Evolutionary conservation across 2,888 invertebrate genomes (phyloP).

Genomic region (Electrophaes corylata): DNA sequence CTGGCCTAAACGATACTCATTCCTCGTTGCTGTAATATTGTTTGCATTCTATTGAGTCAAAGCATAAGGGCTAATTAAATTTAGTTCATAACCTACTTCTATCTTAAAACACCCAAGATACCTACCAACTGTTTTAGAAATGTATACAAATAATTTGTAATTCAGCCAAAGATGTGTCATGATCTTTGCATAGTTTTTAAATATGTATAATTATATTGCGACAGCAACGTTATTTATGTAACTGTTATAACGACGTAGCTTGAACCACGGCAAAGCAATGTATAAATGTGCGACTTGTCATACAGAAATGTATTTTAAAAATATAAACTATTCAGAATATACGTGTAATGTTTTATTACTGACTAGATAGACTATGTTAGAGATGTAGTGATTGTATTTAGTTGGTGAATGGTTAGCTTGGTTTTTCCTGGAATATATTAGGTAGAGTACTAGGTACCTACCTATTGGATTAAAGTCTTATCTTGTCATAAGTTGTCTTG

Average conservation of each 20-base stretch:
- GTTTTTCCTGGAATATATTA: no score
- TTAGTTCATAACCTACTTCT: no score
- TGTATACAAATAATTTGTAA: conserved; percentile 27
- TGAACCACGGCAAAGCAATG: conserved; percentile 6
- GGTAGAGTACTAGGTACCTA: no score
- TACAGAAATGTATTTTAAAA: conserved; percentile 67
- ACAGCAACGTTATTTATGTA: no score
- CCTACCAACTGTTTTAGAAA: conserved; percentile 1
- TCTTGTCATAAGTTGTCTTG: no score
- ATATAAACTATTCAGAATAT: conserved; percentile 45
- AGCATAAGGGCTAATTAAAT: no score
- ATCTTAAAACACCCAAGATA: not conserved
- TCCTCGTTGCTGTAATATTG: not conserved
- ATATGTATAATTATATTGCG: not conserved
- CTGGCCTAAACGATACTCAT: not conserved
- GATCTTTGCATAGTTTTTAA: conserved; percentile 44
- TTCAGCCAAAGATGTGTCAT: conserved; percentile 50
- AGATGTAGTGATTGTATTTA: no score
- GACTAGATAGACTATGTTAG: not conserved
- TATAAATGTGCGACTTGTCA: conserved; percentile 42
- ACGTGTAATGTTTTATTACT: not conserved
- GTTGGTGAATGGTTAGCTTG: no score
- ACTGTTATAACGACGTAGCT: conserved; percentile 8
- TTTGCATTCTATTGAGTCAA: no score
- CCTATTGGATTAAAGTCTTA: no score